A percentile compares a stretch with the other conserved stretches of the same genome.
These are phyloP conservation scores for Poeciliopsis turrubarensis DNA, from an alignment of 2,113 vertebrate species.

Conservation along the genomic window DNA sequence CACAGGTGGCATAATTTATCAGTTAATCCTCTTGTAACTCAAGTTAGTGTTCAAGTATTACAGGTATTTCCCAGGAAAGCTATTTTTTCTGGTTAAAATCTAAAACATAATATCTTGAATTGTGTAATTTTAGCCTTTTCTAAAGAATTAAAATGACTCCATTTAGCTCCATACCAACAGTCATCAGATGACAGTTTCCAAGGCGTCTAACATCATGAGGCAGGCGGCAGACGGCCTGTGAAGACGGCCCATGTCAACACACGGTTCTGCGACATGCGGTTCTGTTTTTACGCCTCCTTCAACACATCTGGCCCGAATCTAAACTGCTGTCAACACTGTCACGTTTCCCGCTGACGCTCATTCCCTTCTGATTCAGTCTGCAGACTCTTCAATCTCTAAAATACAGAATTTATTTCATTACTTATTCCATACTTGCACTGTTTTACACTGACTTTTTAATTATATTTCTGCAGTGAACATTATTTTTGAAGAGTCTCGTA, in stretches of 20 bases:
- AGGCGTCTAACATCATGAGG: constrained; percentile 29
- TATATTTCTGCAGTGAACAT: too few species aligned
- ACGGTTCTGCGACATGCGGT: constrained; percentile 8
- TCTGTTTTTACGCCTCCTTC: constrained; percentile 3
- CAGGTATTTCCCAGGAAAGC: too few species aligned
- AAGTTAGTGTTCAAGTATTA: constrained; percentile 10
- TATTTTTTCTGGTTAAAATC: background rate
- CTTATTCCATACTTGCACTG: too few species aligned
- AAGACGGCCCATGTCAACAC: constrained; percentile 13
- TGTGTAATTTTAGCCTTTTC: background rate
- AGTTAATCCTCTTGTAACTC: constrained; percentile 26
- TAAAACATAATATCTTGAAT: background rate
- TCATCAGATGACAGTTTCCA: constrained; percentile 36
- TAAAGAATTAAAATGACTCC: background rate
- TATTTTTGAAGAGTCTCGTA: too few species aligned
- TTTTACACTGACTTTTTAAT: too few species aligned
- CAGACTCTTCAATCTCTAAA: too few species aligned
- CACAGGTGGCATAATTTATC: constrained; percentile 3
- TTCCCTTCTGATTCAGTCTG: background rate
- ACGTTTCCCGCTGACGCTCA: too few species aligned
- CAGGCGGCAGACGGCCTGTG: constrained; percentile 36
- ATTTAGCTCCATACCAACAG: constrained; percentile 11
- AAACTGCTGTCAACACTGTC: background rate
- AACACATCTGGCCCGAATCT: background rate
- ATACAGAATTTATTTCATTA: background rate